Percentiles rank a stretch among this genome's conserved stretches.
These are phyloP conservation scores for Brachynemurus nebulosus DNA, from an alignment of 2,888 invertebrate genomes.

Conservation along the genomic window DNA sequence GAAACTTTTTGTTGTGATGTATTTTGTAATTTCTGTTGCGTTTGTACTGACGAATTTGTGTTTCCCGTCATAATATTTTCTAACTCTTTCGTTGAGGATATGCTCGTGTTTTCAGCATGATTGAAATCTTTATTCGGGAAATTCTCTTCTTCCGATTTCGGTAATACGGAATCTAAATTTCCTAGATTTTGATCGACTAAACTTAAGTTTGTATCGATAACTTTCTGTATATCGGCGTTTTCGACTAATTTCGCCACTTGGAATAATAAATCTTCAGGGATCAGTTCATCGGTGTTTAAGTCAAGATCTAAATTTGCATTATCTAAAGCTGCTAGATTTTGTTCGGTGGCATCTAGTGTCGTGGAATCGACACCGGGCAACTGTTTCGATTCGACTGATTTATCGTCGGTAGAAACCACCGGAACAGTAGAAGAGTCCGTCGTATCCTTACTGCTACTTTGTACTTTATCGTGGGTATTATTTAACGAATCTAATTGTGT, in stretches of 20 bases:
- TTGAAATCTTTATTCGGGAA: slow-evolving; percentile 1
- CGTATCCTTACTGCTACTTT: slow-evolving; percentile 19
- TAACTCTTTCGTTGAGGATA: slow-evolving; percentile 38
- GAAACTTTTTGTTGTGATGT: not conserved
- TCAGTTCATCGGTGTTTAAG: slow-evolving; percentile 47
- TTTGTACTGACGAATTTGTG: not conserved
- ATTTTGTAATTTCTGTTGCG: not conserved
- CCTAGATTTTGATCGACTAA: slow-evolving; percentile 28
- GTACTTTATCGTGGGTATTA: slow-evolving; percentile 10
- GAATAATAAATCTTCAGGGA: slow-evolving; percentile 55
- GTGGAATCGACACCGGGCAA: not conserved
- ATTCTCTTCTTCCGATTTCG: not conserved
- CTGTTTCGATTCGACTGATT: not conserved
- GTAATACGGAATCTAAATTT: slow-evolving; percentile 24
- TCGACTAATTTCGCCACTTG: slow-evolving; percentile 61
- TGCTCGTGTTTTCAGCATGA: not conserved
- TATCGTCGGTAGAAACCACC: too few relatives aligned
- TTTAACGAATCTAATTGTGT: slow-evolving; percentile 9
- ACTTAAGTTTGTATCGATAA: slow-evolving; percentile 41
- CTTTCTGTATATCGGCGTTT: slow-evolving; percentile 52
- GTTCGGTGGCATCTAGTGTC: slow-evolving; percentile 16
- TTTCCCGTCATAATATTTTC: slow-evolving; percentile 50
- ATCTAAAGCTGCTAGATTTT: slow-evolving; percentile 33
- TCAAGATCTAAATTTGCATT: slow-evolving; percentile 43
- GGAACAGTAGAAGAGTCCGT: not conserved